Base-by-base conservation (phyloP, 2,797 vertebrate species). In the Decapterus maruadsi region DNA sequence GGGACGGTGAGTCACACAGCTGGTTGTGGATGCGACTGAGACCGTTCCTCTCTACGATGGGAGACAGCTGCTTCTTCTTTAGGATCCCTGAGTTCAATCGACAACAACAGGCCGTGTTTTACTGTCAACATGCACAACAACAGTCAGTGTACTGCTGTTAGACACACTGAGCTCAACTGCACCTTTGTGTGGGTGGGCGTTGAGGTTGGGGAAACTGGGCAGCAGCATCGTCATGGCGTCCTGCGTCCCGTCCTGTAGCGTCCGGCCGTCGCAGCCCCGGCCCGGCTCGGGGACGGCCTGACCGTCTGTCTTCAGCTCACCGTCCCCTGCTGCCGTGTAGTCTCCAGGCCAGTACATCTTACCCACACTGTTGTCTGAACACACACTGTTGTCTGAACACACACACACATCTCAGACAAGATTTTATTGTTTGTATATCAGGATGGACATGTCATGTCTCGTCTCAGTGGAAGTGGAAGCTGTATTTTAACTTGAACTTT, bases 1-100 rank as follows among this genome's bases (percentile, higher is more conserved):
- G 94, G 10, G 95, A 96, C 22, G 79, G 85, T 0, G 92, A 87
- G 82, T 91, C 93, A 2, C 93, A 92, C n/a, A 95, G 93, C 75
- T 97, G 93, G 43, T 92, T 92, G 82, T 96, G 95, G 11, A 96
- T 92, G 61, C 94, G 92, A 66, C 93, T 93, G 67, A 96, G 91
- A 50, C 95, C 93, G 70, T 96, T 95, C 83, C 96, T 93, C 90
- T 98, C 97, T 0, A 95, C 96, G 60, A 97, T 96, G 0, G 96
- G 94, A 51, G 97, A 96, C 51, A 98, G 95, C 79, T 94, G 94
- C 91, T 97, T 97, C 92, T 96, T 98, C 93, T 98, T 99, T 50
- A 99, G 92, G 88, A 99, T 99, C 29, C 98, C 98, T 98, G 89
- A 0, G n/a, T 1, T 36, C 20, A 57, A 58, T 12, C 8, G 2